These are phyloP conservation scores for Aphaenogaster floridana DNA, from an alignment of 1,140 invertebrate genomes.

Conservation along the genomic window DNA sequence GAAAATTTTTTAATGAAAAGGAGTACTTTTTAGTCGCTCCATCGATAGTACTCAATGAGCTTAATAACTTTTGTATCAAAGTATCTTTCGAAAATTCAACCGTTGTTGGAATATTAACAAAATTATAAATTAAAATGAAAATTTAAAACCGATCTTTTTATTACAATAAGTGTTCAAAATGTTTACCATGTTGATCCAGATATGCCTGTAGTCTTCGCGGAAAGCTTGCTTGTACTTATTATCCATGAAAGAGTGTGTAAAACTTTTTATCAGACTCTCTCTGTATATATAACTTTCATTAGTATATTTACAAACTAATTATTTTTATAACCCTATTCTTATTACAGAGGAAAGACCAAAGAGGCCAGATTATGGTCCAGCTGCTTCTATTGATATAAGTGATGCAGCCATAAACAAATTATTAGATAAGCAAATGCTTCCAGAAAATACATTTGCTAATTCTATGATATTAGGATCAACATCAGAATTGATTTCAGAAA, in stretches of 20 bases:
- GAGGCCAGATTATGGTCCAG: slow-evolving; percentile 88
- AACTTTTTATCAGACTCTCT: not conserved
- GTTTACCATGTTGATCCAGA: too few species aligned
- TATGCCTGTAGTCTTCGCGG: too few species aligned
- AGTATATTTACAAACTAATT: not conserved
- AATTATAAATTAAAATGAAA: too few species aligned
- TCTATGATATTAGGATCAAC: slow-evolving; percentile 36
- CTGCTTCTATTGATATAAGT: slow-evolving; percentile 86
- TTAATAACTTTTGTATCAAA: too few species aligned
- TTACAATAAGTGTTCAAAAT: too few species aligned
- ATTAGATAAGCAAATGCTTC: slow-evolving; percentile 32
- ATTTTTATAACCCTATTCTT: slow-evolving; percentile 61
- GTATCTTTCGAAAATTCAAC: too few species aligned
- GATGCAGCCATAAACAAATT: slow-evolving; percentile 79
- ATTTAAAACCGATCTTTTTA: too few species aligned
- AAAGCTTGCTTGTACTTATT: too few species aligned
- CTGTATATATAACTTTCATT: not conserved
- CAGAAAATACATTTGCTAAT: slow-evolving; percentile 22
- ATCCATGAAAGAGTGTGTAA: not conserved
- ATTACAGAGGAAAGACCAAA: slow-evolving; percentile 84
- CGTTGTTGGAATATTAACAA: too few species aligned
- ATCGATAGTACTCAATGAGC: too few species aligned
- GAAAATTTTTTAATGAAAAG: too few species aligned
- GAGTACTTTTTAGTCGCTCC: too few species aligned
- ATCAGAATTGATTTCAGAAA: not conserved